phyloP scores from a whole-genome alignment of 2,888 invertebrate species.

The Mesorhabditis sp. region DNA sequence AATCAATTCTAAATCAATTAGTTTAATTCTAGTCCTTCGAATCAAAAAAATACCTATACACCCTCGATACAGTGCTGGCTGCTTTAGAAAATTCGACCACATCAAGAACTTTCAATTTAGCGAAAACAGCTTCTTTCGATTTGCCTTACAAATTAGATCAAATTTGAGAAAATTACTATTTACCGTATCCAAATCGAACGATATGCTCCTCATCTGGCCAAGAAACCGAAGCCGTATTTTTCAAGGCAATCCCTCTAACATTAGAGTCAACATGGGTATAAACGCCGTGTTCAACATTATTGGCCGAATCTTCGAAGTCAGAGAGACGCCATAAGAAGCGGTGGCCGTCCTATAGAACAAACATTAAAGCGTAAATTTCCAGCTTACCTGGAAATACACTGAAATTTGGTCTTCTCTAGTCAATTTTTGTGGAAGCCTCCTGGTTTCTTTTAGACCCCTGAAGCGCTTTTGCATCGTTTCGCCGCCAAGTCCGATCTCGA shows the following conservation, averaged over 20 bases:
- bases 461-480: not conserved
- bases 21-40: not conserved
- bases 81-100: not conserved
- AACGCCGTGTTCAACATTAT: not conserved
- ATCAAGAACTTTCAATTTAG: not conserved
- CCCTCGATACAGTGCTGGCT: not conserved
- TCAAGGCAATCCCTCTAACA: not conserved
- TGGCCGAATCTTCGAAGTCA: not conserved
- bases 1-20: too few relatives aligned
- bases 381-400: slow-evolving; percentile 1
- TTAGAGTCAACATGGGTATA: not conserved
- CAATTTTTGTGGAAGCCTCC: too few relatives aligned
- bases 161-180: too few relatives aligned
- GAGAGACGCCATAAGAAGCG: not conserved
- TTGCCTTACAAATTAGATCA: too few relatives aligned
- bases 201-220: not conserved
- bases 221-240: not conserved
- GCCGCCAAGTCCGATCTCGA: not conserved
- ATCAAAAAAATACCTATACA: not conserved
- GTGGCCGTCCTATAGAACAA: slow-evolving; percentile 1
- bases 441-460: not conserved
- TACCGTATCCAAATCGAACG: too few relatives aligned
- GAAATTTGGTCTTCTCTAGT: not conserved
- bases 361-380: not conserved
- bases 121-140: too few relatives aligned